Base-by-base conservation (phyloP, 2,797 vertebrate species). In the Hypotaenidia philippensis region DNA sequence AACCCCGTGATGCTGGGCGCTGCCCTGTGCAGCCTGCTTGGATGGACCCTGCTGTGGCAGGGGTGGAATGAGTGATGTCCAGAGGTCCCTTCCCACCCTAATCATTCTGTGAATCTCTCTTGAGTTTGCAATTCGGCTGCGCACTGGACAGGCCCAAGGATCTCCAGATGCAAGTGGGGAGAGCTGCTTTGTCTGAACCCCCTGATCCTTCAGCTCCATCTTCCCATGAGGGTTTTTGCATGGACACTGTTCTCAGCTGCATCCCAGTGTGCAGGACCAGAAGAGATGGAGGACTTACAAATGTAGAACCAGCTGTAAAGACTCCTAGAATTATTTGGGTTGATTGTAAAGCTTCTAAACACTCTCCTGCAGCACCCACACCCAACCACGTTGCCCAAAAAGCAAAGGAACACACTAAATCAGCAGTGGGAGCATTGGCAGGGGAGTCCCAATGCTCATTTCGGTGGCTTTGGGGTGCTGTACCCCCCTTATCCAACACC, bases 271-370 rank as follows among this genome's bases (percentile, higher is more conserved):
- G 34, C 77, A 53, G 77, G 77, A 45, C 44, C 82, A 34, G 38
- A 36, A 52, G 59, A 55, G 1, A 84, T 64, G 25, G 18, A 82
- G 68, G 40, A 49, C 89, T 83, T 64, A 64, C 82, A 61, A 26
- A n/a, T 74, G 40, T 23, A 55, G 45, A 80, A 50, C 68, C 72
- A 57, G 69, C 76, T 78, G 25, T 60, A 47, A 96, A 78, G 53
- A 60, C 94, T 83, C 64, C 5, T 31, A 9, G 18, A 36, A 57
- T 75, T 53, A 88, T 34, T 55, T 47, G 0, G 5, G 38, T 85
- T 83, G 49, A 80, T 80, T 80, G 50, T 34, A 66, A 87, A 89
- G 69, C 93, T 88, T 75, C 89, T 66, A 64, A 87, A 36, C 27
- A 7, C 68, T 31, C 32, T 78, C 83, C 76, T 87, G 84, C 82